Percentiles rank a stretch among this genome's conserved stretches.
Evolutionary conservation across 2,888 invertebrate species (phyloP).

Genomic region (Athrips mouffetella): DNA sequence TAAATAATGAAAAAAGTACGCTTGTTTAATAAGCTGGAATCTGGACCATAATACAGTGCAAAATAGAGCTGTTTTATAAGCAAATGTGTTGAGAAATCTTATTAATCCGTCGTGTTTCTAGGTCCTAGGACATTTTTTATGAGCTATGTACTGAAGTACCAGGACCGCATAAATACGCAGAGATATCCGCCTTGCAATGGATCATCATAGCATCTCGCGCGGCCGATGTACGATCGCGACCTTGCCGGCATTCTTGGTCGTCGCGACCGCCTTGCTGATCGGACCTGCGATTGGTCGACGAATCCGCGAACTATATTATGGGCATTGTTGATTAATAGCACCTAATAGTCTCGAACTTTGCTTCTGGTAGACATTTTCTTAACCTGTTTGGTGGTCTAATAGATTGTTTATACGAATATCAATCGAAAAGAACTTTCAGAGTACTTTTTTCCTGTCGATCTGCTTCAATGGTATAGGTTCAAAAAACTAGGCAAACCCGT

Average conservation of each 20-base stretch:
- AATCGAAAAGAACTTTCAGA: no score
- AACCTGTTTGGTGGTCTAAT: not conserved
- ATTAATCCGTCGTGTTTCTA: not conserved
- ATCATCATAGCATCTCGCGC: constrained; percentile 40
- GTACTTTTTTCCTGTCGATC: no score
- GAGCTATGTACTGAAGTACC: not conserved
- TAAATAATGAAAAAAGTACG: no score
- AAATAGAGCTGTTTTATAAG: no score
- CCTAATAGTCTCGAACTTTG: constrained; percentile 15
- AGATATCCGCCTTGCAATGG: constrained; percentile 20
- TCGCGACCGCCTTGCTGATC: constrained; percentile 19
- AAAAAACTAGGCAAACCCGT: no score
- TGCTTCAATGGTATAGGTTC: no score
- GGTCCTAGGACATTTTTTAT: not conserved
- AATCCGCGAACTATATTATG: constrained; percentile 20
- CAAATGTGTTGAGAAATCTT: no score
- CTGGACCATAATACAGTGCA: no score
- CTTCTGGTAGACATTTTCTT: constrained; percentile 6
- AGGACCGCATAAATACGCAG: not conserved
- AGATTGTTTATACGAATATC: not conserved
- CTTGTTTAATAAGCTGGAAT: no score
- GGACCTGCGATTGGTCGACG: constrained; percentile 20
- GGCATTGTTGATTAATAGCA: constrained; percentile 9
- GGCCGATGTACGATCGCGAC: constrained; percentile 68
- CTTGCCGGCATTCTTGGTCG: constrained; percentile 60